Evolutionary conservation across 2,797 vertebrate genomes (phyloP).

Genomic region (Anguilla pacifica): DNA sequence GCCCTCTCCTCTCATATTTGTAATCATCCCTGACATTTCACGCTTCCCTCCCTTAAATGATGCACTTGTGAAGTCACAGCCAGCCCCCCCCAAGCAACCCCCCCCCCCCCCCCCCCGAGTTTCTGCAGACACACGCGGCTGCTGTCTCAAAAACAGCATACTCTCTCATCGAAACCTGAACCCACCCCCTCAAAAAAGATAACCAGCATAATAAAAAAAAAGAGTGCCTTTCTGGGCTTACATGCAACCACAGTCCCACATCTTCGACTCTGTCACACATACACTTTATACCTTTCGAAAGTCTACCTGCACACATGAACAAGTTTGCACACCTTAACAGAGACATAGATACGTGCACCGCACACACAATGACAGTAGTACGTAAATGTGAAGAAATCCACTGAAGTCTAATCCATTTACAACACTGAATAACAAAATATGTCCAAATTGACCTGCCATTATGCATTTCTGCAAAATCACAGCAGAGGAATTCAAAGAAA

Average conservation of each 20-base stretch:
- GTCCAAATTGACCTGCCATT: background rate
- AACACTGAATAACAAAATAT: background rate
- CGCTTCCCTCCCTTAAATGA: slow-evolving; percentile 30
- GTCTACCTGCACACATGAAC: background rate
- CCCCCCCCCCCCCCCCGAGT: background rate
- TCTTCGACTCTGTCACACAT: background rate
- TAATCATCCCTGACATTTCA: slow-evolving; percentile 51
- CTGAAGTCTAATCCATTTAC: background rate
- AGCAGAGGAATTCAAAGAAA: background rate
- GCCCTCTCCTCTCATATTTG: slow-evolving; percentile 50
- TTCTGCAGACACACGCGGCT: background rate
- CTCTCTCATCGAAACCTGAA: background rate
- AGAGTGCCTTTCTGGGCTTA: background rate
- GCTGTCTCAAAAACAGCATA: background rate
- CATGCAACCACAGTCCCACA: background rate
- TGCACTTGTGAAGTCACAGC: background rate
- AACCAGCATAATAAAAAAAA: background rate
- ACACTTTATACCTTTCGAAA: background rate
- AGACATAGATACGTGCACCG: background rate
- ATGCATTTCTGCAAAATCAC: background rate
- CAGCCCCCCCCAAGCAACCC: background rate
- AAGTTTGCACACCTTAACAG: background rate
- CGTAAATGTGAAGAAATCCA: background rate
- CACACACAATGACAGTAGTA: background rate
- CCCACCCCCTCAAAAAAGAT: background rate